Conservation (phyloP, 1,140 invertebrate species). For the Drosophila orosa region DNA sequence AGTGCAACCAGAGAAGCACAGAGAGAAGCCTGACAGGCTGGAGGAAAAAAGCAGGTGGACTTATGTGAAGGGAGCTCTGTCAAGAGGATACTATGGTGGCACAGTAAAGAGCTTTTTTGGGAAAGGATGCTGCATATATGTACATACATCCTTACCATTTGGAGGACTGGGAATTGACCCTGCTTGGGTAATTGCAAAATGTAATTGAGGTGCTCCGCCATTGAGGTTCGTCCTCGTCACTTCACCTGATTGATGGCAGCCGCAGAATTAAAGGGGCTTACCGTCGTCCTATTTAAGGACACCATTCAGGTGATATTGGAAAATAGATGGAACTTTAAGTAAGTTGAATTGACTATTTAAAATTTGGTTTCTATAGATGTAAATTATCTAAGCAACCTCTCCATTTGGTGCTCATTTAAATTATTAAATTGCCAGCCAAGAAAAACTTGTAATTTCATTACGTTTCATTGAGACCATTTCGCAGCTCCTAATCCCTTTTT, state of each 20-base stretch:
- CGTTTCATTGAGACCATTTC: slow-evolving; percentile 22
- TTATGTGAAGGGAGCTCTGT: slow-evolving; percentile 5
- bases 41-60: not conserved
- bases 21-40: slow-evolving; percentile 1
- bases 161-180: slow-evolving; percentile 10
- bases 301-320: not conserved
- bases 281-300: not conserved
- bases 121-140: slow-evolving; percentile 10
- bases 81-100: slow-evolving; percentile 38
- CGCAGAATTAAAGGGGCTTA: slow-evolving; percentile 15
- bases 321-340: not conserved
- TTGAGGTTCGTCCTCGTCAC: slow-evolving; percentile 25
- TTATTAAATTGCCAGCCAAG: slow-evolving; percentile 37
- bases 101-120: slow-evolving; percentile 16
- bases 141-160: slow-evolving; percentile 8
- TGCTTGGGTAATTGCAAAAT: slow-evolving; percentile 48
- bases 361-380: not conserved
- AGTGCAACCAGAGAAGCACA: slow-evolving; percentile 19
- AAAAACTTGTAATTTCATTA: slow-evolving; percentile 42
- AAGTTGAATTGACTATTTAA: not conserved
- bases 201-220: slow-evolving; percentile 49
- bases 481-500: slow-evolving; percentile 19
- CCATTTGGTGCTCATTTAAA: slow-evolving; percentile 30
- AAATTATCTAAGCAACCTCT: too few species aligned
- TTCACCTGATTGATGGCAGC: slow-evolving; percentile 32